These are phyloP conservation scores for Cololabis saira DNA, from an alignment of 2,113 vertebrate species.

Conservation along the genomic window DNA sequence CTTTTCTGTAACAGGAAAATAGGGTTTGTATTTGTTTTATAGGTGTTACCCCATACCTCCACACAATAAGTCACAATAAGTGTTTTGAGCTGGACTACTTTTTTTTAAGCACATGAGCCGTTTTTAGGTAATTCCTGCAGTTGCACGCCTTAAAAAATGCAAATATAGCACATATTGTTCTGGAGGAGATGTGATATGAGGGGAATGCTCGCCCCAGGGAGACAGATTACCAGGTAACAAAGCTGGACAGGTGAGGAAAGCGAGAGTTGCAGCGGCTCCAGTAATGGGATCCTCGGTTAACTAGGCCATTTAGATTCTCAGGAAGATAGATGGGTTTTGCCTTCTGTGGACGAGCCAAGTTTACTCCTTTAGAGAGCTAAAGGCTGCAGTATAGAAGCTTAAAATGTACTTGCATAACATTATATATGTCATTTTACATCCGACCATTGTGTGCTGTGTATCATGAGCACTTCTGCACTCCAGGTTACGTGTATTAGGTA, in stretches of 20 bases:
- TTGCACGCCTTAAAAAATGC: slow-evolving; percentile 22
- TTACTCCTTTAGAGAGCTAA: slow-evolving; percentile 4
- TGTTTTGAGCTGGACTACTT: too few species aligned
- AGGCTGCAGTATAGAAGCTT: slow-evolving; percentile 2
- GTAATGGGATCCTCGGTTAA: slow-evolving; percentile 67
- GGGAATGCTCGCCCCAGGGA: slow-evolving; percentile 32
- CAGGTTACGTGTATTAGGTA: slow-evolving; percentile 2
- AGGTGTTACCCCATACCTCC: too few species aligned
- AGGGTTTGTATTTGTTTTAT: too few species aligned
- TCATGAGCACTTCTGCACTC: slow-evolving; percentile 1
- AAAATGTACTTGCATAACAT: slow-evolving; percentile 12
- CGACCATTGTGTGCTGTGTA: not conserved
- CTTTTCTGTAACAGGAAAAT: too few species aligned
- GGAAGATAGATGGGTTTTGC: slow-evolving; percentile 52
- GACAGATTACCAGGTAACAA: slow-evolving; percentile 52
- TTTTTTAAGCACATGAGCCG: not conserved
- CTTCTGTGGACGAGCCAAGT: slow-evolving; percentile 16
- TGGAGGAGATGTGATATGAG: slow-evolving; percentile 45
- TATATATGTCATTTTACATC: not conserved
- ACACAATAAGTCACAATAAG: too few species aligned
- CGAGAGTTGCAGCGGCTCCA: slow-evolving; percentile 49
- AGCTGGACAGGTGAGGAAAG: slow-evolving; percentile 40
- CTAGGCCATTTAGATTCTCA: slow-evolving; percentile 60
- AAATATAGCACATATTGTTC: slow-evolving; percentile 35
- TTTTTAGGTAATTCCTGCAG: not conserved